Base-by-base conservation (phyloP, 2,797 vertebrate genomes). In the Macrochelys suwanniensis region DNA sequence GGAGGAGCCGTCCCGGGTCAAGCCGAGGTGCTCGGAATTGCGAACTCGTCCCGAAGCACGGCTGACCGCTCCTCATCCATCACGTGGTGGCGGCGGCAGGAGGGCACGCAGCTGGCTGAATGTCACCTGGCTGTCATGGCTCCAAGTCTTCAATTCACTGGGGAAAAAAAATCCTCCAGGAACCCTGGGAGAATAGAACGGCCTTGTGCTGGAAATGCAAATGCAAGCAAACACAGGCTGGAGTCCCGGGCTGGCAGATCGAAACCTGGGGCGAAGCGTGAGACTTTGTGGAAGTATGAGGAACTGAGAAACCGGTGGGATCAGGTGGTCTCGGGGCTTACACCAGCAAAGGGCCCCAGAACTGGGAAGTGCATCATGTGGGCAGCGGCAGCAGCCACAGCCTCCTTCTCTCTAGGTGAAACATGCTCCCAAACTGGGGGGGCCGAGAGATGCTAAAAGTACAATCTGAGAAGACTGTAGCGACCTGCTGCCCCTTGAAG, bases 31-130 rank as follows among this genome's bases (percentile, higher is more conserved):
- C 51, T 84, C 56, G 90, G 79, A 78, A 80, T 79, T 92, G 87
- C 54, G 91, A 86, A 93, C 87, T 84, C 91, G 82, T 96, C 86
- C 84, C 80, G 87, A 61, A 74, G 82, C 31, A 85, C 74, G 17
- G 31, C 45, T 68, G 96, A 74, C 78, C 56, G 87, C 84, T 96
- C 25, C 84, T 94, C 94, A 97, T 94, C 90, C 93, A 92, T 97
- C 92, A 85, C 82, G 87, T 83, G 90, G 54, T 89, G 93, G 84
- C 92, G 91, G 74, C 79, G n/a, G 85, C 49, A 88, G 87, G 91
- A 95, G 87, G 80, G 42, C 85, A 89, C 65, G 85, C 82, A 94
- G 87, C 84, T 93, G 94, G 59, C 68, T 95, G 88, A 86, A 83
- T 89, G 78, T 88, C 51, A 56, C 85, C 42, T 37, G 0, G 0